Evolutionary conservation across 2,797 vertebrate genomes (phyloP), one percentile per base, ranked within the genome.

Genomic region (Eremophila alpestris): DNA sequence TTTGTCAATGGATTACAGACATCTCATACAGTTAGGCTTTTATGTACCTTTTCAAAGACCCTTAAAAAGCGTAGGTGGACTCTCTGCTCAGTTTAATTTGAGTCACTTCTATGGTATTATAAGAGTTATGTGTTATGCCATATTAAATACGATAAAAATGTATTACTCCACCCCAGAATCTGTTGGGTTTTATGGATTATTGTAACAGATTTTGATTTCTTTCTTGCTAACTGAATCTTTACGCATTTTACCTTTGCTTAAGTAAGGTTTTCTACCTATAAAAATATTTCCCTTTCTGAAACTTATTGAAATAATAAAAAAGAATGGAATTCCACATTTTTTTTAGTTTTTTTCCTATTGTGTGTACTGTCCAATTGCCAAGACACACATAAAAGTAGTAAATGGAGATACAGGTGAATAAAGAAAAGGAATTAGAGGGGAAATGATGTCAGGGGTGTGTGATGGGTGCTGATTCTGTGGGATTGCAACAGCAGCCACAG

Each of bases 1-100:
- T 93, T 89, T 78, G 70, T 87, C 86, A 88, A 68, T 94, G 71
- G 49, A 67, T 94, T 95, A 80, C 77, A 96, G 94, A 81, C 48
- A 26, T 79, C 45, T 84, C 73, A 87, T 74, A 21, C 30, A 85
- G 87, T 87, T 46, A 75, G 46, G 32, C 32, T 62, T 84, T 49
- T 34, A 83, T 23, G 52, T 41, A 48, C 21, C 19, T 63, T 86
- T 91, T 59, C 26, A 82, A 92, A 88, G 26, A 18, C 17, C 19
- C 34, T 63, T 94, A 46, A 76, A 80, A 75, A 56, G 17, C 4
- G 0, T 73, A 86, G 32, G 34, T 62, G 55, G 29, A 78, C 26
- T 52, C n/a, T 75, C 54, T 36, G 3, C 7, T 76, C 30, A 6
- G 7, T 64, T 90, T 89, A 54, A 65, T 91, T 71, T 83, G 49